A percentile compares a stretch with the other conserved stretches of the same genome.
These are phyloP conservation scores for Loris lydekkerianus DNA, from an alignment of 2,797 vertebrate species.

Conservation along the genomic window DNA sequence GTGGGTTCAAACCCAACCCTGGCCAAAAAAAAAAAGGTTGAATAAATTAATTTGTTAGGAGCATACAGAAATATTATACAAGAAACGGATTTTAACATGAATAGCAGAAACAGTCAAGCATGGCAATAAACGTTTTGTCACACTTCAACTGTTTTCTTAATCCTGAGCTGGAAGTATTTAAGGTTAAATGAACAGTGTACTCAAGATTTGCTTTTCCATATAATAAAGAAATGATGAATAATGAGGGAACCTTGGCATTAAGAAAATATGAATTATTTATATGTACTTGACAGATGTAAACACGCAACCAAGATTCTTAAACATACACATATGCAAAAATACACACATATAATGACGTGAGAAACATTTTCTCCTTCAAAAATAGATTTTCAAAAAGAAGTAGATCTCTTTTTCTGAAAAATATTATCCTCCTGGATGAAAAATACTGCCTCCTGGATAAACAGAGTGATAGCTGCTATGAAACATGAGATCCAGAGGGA, in stretches of 20 bases:
- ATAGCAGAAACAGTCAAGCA: background rate
- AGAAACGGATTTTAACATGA: background rate
- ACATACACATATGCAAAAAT: background rate
- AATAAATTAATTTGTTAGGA: background rate
- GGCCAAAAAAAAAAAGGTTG: background rate
- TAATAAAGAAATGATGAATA: background rate
- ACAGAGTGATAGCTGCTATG: background rate
- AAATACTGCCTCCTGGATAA: background rate
- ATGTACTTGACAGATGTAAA: background rate
- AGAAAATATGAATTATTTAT: background rate
- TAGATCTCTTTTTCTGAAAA: slow-evolving; percentile 37
- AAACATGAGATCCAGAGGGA: background rate
- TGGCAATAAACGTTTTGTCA: background rate
- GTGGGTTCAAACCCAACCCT: no score
- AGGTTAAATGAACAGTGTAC: background rate
- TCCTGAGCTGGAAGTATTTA: background rate
- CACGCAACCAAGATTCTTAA: background rate
- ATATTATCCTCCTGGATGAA: background rate
- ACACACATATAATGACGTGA: background rate
- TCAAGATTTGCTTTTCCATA: background rate
- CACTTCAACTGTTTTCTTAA: background rate
- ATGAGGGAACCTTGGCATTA: background rate
- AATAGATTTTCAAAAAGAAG: slow-evolving; percentile 17
- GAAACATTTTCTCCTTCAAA: background rate
- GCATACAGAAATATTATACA: background rate